Conservation (phyloP, 2,888 invertebrate genomes). For the Drosophila mimica region DNA sequence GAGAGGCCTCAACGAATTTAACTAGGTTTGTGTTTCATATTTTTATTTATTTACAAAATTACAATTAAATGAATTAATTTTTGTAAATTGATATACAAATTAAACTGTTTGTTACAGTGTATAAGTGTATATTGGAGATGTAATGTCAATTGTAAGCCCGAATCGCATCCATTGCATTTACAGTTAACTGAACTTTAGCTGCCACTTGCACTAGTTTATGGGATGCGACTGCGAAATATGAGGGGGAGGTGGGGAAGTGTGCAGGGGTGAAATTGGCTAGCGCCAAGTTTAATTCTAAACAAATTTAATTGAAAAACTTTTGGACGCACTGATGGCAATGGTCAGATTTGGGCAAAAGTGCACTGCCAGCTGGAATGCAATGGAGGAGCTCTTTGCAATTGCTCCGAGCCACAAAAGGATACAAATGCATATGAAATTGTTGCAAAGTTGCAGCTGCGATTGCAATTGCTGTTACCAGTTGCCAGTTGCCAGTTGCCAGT, state of each 20-base stretch:
- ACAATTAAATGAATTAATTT: background rate
- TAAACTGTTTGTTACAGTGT: background rate
- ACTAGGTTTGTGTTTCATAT: background rate
- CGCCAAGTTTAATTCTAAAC: conserved; percentile 77
- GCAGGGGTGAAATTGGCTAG: conserved; percentile 40
- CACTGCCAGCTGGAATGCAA: conserved; percentile 9
- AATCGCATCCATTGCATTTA: conserved; percentile 35
- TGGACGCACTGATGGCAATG: conserved; percentile 58
- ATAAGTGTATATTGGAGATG: background rate
- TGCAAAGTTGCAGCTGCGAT: conserved; percentile 58
- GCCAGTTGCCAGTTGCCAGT: conserved; percentile 39
- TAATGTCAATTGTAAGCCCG: conserved; percentile 13
- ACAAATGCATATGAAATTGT: conserved; percentile 76
- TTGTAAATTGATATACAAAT: background rate
- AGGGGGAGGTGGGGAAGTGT: background rate
- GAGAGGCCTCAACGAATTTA: background rate
- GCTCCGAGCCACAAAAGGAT: conserved; percentile 52
- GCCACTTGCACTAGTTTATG: background rate
- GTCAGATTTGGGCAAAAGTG: conserved; percentile 60
- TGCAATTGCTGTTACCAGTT: conserved; percentile 36
- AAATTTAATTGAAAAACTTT: conserved; percentile 79
- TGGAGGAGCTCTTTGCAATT: conserved; percentile 13
- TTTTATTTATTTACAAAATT: background rate
- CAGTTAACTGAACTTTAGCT: conserved; percentile 54
- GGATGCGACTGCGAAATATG: background rate